A percentile compares a stretch with the other conserved stretches of the same genome.
Evolutionary conservation across 1,140 invertebrate species (phyloP).

Genomic region (Idris sp.): DNA sequence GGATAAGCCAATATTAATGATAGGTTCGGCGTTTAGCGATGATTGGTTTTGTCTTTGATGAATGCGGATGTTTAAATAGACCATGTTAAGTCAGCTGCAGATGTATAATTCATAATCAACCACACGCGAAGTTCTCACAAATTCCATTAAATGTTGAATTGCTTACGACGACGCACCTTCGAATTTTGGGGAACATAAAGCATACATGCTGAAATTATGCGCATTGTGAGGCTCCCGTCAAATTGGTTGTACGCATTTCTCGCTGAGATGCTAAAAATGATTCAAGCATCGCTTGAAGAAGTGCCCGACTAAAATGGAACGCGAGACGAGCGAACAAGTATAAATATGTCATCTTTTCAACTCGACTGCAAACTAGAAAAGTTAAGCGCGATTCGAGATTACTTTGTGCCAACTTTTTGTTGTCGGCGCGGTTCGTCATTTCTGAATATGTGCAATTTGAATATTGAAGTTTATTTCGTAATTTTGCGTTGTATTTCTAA

Average conservation of each 20-base stretch:
- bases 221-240: slow-evolving; percentile 43
- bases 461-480: slow-evolving; percentile 55
- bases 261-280: slow-evolving; percentile 52
- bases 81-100: slow-evolving; percentile 57
- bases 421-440: slow-evolving; percentile 23
- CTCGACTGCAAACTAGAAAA: slow-evolving; percentile 59
- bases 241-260: slow-evolving; percentile 52
- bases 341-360: slow-evolving; percentile 59
- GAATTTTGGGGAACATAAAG: slow-evolving; percentile 49
- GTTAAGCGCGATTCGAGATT: slow-evolving; percentile 57
- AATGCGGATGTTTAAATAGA: slow-evolving; percentile 60
- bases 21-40: slow-evolving; percentile 29
- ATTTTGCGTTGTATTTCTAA: slow-evolving; percentile 27
- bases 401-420: slow-evolving; percentile 56
- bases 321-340: slow-evolving; percentile 39
- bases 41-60: slow-evolving; percentile 55
- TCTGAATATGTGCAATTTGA: slow-evolving; percentile 40
- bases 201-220: slow-evolving; percentile 48
- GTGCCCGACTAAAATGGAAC: slow-evolving; percentile 28
- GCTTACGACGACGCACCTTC: slow-evolving; percentile 58
- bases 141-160: slow-evolving; percentile 63
- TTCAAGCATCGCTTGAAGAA: slow-evolving; percentile 29
- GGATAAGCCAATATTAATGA: slow-evolving; percentile 27
- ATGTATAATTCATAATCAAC: slow-evolving; percentile 63
- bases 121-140: slow-evolving; percentile 50